A percentile compares a stretch with the other conserved stretches of the same genome.
These are phyloP conservation scores for Gnatocerus cornutus DNA, from an alignment of 2,888 invertebrate species.

Conservation along the genomic window DNA sequence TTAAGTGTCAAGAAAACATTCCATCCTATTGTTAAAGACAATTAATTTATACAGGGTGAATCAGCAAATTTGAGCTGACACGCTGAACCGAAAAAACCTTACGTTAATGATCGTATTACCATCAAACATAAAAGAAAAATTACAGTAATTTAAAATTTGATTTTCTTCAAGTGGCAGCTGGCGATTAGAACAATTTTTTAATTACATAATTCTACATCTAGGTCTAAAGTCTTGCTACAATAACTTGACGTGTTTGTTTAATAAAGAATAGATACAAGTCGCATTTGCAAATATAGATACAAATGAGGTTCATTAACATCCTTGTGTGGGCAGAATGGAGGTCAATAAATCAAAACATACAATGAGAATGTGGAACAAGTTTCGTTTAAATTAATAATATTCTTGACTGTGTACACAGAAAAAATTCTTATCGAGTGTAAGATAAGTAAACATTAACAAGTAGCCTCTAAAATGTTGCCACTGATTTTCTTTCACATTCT, in stretches of 20 bases:
- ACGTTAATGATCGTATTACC: slow-evolving; percentile 9
- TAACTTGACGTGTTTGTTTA: not conserved
- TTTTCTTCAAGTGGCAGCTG: slow-evolving; percentile 6
- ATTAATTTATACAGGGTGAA: slow-evolving; percentile 37
- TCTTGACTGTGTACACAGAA: slow-evolving; percentile 2
- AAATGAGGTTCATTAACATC: slow-evolving; percentile 22
- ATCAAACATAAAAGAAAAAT: slow-evolving; percentile 1
- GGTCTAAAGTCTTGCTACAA: slow-evolving; percentile 1
- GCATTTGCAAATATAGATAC: slow-evolving; percentile 1
- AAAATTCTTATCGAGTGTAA: not conserved
- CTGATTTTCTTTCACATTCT: slow-evolving; percentile 16
- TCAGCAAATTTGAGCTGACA: slow-evolving; percentile 16
- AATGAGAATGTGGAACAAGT: slow-evolving; percentile 22
- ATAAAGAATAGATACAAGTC: not conserved
- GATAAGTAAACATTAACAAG: slow-evolving; percentile 2
- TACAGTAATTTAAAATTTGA: slow-evolving; percentile 11
- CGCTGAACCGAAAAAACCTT: slow-evolving; percentile 14
- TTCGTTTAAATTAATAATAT: slow-evolving; percentile 13
- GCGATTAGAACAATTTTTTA: slow-evolving; percentile 2
- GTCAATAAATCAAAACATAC: slow-evolving; percentile 28
- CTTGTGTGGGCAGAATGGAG: slow-evolving; percentile 19
- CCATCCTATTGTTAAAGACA: slow-evolving; percentile 30
- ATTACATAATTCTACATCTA: slow-evolving; percentile 3
- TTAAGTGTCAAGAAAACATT: slow-evolving; percentile 42
- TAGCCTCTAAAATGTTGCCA: slow-evolving; percentile 1